Evolutionary conservation across 1,140 invertebrate species (phyloP).

Genomic region (Cydia splendana): DNA sequence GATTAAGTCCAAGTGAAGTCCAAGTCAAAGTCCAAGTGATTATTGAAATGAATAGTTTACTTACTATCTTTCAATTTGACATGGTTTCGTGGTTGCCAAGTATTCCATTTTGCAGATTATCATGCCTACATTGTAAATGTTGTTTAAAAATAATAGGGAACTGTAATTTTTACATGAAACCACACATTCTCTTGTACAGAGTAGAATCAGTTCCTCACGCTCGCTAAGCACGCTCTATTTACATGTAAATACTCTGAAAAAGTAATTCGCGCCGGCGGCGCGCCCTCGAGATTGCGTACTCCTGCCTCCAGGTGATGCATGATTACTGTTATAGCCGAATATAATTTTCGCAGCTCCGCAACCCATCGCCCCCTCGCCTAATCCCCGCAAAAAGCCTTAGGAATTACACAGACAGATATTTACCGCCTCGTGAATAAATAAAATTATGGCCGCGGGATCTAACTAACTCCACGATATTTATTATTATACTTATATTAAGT

Average conservation of each 20-base stretch:
- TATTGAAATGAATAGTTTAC: not conserved
- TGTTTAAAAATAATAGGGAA: not conserved
- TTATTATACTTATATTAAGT: slow-evolving; percentile 79
- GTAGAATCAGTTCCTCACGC: not conserved
- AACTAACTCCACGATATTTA: slow-evolving; percentile 74
- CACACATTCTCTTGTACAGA: not conserved
- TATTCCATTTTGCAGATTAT: too few species aligned
- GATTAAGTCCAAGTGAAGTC: too few species aligned
- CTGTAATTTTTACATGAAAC: not conserved
- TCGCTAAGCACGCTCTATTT: slow-evolving; percentile 67
- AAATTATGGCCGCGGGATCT: slow-evolving; percentile 74
- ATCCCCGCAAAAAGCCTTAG: slow-evolving; percentile 78
- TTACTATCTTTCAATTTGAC: not conserved
- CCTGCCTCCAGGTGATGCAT: slow-evolving; percentile 79
- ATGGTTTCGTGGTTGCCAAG: too few species aligned
- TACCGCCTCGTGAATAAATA: slow-evolving; percentile 78
- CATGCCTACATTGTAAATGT: too few species aligned
- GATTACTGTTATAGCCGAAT: slow-evolving; percentile 79
- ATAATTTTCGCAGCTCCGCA: slow-evolving; percentile 78
- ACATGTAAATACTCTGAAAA: slow-evolving; percentile 80
- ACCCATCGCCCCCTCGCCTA: slow-evolving; percentile 68
- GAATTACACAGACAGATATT: slow-evolving; percentile 78
- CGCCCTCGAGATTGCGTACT: slow-evolving; percentile 79
- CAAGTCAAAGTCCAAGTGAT: not conserved
- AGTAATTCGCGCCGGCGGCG: slow-evolving; percentile 74